phyloP scores from a whole-genome alignment of 2,888 invertebrate genomes.

The Eudasyphora cyanicolor region DNA sequence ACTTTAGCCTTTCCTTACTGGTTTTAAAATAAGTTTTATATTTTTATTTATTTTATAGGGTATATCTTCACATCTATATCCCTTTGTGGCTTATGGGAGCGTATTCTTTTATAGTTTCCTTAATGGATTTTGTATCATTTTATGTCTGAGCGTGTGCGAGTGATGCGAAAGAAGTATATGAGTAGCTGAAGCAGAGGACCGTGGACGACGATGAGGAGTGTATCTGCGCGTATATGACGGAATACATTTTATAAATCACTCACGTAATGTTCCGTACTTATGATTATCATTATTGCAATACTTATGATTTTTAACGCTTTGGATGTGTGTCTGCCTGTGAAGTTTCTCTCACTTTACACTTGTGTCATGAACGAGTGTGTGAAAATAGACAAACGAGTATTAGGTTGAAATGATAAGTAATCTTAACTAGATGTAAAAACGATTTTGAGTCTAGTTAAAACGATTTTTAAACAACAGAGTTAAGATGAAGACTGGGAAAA shows the following conservation, averaged over 20 bases:
- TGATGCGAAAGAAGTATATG: neutral
- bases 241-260: conserved; percentile 26
- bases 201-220: neutral
- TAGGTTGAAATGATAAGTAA: too few species aligned
- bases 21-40: neutral
- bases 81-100: neutral
- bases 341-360: neutral
- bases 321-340: neutral
- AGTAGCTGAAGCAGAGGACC: too few species aligned
- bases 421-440: too few species aligned
- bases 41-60: conserved; percentile 5
- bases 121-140: conserved; percentile 26
- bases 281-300: conserved; percentile 35
- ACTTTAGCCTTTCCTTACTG: too few species aligned
- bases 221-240: neutral
- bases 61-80: neutral
- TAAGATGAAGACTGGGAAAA: too few species aligned
- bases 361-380: too few species aligned
- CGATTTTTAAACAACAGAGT: too few species aligned
- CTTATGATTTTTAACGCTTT: conserved; percentile 23
- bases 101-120: conserved; percentile 30
- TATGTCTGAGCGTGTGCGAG: conserved; percentile 6
- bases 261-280: conserved; percentile 29
- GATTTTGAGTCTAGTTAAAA: too few species aligned
- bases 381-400: too few species aligned